phyloP scores from a whole-genome alignment of 2,797 vertebrate species.

The Staurois parvus region DNA sequence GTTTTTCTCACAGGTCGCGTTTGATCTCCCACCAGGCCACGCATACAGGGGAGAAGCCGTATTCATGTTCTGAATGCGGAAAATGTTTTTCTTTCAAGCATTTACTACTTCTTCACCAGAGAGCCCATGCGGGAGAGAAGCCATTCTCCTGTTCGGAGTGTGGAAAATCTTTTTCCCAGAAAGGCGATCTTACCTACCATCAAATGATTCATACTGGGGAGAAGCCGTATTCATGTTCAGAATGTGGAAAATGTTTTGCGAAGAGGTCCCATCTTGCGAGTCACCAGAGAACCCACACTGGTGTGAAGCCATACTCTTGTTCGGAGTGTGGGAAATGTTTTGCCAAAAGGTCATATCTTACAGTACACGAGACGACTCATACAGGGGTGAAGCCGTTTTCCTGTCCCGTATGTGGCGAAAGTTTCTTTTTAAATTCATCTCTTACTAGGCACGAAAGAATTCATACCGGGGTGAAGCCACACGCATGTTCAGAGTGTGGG shows the following conservation, averaged over 20 bases:
- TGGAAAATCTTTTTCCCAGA: neutral
- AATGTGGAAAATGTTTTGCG: slow-evolving; percentile 20
- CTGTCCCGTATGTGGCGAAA: slow-evolving; percentile 54
- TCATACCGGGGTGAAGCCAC: slow-evolving; percentile 69
- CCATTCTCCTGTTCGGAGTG: slow-evolving; percentile 4
- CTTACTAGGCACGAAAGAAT: slow-evolving; percentile 51
- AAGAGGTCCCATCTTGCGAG: slow-evolving; percentile 29
- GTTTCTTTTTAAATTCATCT: slow-evolving; percentile 58
- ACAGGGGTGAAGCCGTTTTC: slow-evolving; percentile 38
- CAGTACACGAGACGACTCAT: slow-evolving; percentile 65
- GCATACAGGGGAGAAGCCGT: slow-evolving; percentile 15
- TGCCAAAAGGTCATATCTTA: slow-evolving; percentile 68
- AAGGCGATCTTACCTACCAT: slow-evolving; percentile 5
- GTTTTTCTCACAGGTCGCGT: neutral
- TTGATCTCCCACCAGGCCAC: neutral
- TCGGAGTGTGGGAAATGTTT: slow-evolving; percentile 69
- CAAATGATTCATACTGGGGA: slow-evolving; percentile 20
- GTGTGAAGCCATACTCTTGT: slow-evolving; percentile 68
- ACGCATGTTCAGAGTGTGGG: slow-evolving; percentile 68
- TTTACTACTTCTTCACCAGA: neutral
- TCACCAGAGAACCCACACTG: slow-evolving; percentile 67
- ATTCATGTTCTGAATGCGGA: neutral
- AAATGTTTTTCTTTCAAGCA: neutral
- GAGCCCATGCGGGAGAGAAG: slow-evolving; percentile 4
- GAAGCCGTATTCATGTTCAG: slow-evolving; percentile 18